Percentiles rank a stretch among this genome's conserved stretches.
phyloP scores from a whole-genome alignment of 2,888 invertebrate genomes.

The Zele albiditarsus region DNA sequence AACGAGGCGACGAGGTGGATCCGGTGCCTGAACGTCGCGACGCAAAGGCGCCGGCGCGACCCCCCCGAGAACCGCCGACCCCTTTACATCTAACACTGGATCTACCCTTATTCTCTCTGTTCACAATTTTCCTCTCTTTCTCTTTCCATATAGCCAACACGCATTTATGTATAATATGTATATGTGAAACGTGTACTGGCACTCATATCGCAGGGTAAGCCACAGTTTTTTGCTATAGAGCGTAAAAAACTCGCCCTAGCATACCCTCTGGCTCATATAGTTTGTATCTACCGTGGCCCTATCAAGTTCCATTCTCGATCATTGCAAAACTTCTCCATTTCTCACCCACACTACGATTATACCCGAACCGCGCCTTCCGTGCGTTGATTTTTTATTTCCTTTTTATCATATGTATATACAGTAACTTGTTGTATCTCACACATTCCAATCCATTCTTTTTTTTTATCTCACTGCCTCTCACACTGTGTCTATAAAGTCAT shows the following conservation, averaged over 20 bases:
- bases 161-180: background rate
- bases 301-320: background rate
- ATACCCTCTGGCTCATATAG: background rate
- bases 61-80: slow-evolving; percentile 69
- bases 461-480: too few relatives aligned
- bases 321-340: background rate
- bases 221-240: background rate
- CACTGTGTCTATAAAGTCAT: background rate
- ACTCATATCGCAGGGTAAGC: background rate
- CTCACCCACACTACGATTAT: background rate
- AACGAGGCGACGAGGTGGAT: slow-evolving; percentile 40
- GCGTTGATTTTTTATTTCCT: background rate
- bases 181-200: background rate
- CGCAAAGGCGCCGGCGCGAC: slow-evolving; percentile 53
- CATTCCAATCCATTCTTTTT: background rate
- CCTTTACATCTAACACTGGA: slow-evolving; percentile 61
- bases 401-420: background rate
- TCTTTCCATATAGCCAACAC: background rate
- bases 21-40: slow-evolving; percentile 45
- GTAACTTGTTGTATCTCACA: background rate
- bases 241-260: background rate
- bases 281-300: background rate
- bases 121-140: background rate
- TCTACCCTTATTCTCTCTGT: slow-evolving; percentile 77
- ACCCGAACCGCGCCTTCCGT: background rate